Evolutionary conservation across 2,888 invertebrate species (phyloP), one percentile per base, ranked within the genome.

Genomic region (Trypoxylon attenuatum): DNA sequence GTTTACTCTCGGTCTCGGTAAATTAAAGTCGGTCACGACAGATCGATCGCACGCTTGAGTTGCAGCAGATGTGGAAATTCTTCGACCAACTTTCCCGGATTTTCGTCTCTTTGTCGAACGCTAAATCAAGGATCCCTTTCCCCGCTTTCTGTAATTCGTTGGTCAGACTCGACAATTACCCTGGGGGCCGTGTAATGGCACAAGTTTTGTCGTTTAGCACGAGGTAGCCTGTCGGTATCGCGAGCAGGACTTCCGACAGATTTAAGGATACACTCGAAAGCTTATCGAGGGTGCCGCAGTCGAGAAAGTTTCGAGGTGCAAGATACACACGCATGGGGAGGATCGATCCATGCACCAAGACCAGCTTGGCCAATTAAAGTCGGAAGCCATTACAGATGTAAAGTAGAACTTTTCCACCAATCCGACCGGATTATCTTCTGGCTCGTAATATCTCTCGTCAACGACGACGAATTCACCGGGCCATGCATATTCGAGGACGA

Each of bases 1-100:
- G 57, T 57, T 63, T 74, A 62, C 53, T 43, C 54, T 46, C 58
- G 53, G 45, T 45, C 63, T 22, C 54, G 55, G 54, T 64, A 69
- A 69, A 69, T 69, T 51, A 52, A 58, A 58, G 39, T 59, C 43
- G 13, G 22, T 38, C 58, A 15, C 43, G 18, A 33, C 10, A 56
- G 68, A 67, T 66, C 69, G 69, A 63, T 69, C 66, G 53, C 46
- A 16, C 38, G 33, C 51, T 21, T 45, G 23, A 49, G n/a, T 21
- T 27, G 15, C 18, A 33, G 19, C 21, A 21, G 8, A 13, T 33
- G 13, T 8, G 13, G 6, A 33, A 33, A 33, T 33, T 33, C 33
- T 6, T 13, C 0, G 3, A n/a, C 1, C 33, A 33, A 13, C 13
- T 33, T 33, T 33, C 33, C 13, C 13, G 0, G 4, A 10, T 13